Evolutionary conservation across 1,140 invertebrate genomes (phyloP).

Genomic region (Brachionus angularis): DNA sequence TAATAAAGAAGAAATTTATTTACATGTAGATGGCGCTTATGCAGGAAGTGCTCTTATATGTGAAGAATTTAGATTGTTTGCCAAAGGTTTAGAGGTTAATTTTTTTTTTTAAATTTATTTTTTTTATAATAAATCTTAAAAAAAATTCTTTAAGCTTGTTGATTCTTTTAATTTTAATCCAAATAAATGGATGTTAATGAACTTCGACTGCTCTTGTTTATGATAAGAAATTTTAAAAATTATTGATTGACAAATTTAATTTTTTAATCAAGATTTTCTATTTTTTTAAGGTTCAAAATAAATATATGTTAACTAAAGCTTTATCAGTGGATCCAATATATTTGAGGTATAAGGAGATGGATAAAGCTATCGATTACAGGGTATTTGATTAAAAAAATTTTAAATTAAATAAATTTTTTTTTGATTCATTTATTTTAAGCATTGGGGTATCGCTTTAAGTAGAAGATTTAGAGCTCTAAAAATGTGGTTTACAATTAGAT

Average conservation of each 20-base stretch:
- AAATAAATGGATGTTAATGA: conserved; percentile 91
- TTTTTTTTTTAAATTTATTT: background rate
- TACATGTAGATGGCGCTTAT: conserved; percentile 91
- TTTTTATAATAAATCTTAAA: background rate
- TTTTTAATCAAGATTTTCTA: background rate
- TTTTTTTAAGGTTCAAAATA: conserved; percentile 63
- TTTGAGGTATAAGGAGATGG: conserved; percentile 85
- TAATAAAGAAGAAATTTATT: conserved; percentile 71
- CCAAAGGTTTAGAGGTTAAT: conserved; percentile 73
- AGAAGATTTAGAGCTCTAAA: conserved; percentile 87
- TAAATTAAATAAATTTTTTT: background rate
- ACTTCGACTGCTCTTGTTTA: conserved; percentile 78
- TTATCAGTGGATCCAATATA: conserved; percentile 95
- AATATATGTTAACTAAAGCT: conserved; percentile 81
- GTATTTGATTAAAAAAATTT: background rate
- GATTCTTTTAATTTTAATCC: conserved; percentile 93
- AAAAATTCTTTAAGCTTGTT: conserved; percentile 49
- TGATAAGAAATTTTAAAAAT: conserved; percentile 33
- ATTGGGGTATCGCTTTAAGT: conserved; percentile 79
- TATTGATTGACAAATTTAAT: background rate
- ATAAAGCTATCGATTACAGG: conserved; percentile 90
- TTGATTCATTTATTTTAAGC: conserved; percentile 6
- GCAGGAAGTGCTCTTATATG: conserved; percentile 83
- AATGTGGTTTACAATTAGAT: conserved; percentile 92
- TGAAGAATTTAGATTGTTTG: conserved; percentile 80